Conservation (phyloP, 2,888 invertebrate genomes). For the Heteromurus nitidus region DNA sequence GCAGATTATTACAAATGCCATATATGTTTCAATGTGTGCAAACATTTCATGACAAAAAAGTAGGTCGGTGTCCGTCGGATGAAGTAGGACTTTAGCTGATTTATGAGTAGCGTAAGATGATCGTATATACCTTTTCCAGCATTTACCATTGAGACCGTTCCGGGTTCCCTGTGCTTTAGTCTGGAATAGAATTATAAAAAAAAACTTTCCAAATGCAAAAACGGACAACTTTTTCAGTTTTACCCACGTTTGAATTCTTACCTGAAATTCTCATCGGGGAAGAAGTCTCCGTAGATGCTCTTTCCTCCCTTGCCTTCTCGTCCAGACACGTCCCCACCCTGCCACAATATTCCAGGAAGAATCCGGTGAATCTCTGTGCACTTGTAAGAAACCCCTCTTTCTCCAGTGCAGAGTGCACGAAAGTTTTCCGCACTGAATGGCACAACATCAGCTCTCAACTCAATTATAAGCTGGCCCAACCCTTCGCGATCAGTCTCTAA, state of each 20-base stretch:
- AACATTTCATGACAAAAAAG: not conserved
- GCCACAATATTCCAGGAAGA: conserved; percentile 68
- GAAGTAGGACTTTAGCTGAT: not conserved
- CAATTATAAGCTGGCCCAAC: conserved; percentile 66
- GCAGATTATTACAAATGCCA: not conserved
- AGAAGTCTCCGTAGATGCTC: conserved; percentile 68
- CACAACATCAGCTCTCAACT: conserved; percentile 68
- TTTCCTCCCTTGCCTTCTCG: conserved; percentile 63
- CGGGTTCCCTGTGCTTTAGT: conserved; percentile 68
- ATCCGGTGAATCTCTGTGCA: conserved; percentile 70
- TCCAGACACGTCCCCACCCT: conserved; percentile 71
- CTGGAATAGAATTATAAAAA: conserved; percentile 32
- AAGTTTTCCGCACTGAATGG: conserved; percentile 72
- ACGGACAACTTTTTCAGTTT: no score
- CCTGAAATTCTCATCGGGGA: conserved; percentile 72
- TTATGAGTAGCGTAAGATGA: not conserved
- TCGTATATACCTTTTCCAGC: conserved; percentile 61
- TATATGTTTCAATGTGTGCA: not conserved
- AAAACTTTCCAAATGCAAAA: not conserved
- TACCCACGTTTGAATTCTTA: no score
- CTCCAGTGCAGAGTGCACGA: conserved; percentile 71
- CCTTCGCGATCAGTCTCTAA: conserved; percentile 62
- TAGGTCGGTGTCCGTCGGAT: not conserved
- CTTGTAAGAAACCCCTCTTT: conserved; percentile 71
- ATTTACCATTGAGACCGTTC: conserved; percentile 71